Conservation (phyloP, 2,113 vertebrate species). For the Arothron firmamentum region DNA sequence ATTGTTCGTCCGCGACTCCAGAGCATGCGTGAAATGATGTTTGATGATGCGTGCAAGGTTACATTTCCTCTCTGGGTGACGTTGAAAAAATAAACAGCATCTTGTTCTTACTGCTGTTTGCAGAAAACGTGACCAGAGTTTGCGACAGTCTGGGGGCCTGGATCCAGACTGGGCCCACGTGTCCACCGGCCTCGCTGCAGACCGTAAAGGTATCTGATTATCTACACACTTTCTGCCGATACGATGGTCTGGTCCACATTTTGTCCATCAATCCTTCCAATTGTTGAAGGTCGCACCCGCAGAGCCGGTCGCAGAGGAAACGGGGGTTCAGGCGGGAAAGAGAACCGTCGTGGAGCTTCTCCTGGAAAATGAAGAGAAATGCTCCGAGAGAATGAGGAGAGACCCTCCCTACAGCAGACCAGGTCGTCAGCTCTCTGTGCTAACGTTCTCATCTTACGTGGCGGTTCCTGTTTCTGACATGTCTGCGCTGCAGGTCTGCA, state of each 20-base stretch:
- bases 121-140: slow-evolving; percentile 87
- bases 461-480: no score
- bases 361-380: slow-evolving; percentile 44
- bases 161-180: slow-evolving; percentile 84
- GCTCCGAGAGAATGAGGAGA: slow-evolving; percentile 46
- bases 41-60: slow-evolving; percentile 26
- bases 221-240: neutral
- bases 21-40: slow-evolving; percentile 28
- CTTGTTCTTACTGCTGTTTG: slow-evolving; percentile 6
- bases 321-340: neutral
- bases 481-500: slow-evolving; percentile 20
- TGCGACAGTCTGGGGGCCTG: slow-evolving; percentile 87
- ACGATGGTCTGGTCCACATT: neutral
- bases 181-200: slow-evolving; percentile 80
- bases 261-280: neutral
- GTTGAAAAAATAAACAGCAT: slow-evolving; percentile 4
- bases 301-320: neutral
- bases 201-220: slow-evolving; percentile 77
- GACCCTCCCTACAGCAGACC: slow-evolving; percentile 34
- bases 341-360: neutral
- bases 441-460: no score
- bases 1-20: slow-evolving; percentile 13
- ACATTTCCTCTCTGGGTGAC: slow-evolving; percentile 9
- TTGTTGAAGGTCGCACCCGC: slow-evolving; percentile 22
- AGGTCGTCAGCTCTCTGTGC: slow-evolving; percentile 21